These are phyloP conservation scores for Boleophthalmus pectinirostris DNA, from an alignment of 2,113 vertebrate species.

Conservation along the genomic window DNA sequence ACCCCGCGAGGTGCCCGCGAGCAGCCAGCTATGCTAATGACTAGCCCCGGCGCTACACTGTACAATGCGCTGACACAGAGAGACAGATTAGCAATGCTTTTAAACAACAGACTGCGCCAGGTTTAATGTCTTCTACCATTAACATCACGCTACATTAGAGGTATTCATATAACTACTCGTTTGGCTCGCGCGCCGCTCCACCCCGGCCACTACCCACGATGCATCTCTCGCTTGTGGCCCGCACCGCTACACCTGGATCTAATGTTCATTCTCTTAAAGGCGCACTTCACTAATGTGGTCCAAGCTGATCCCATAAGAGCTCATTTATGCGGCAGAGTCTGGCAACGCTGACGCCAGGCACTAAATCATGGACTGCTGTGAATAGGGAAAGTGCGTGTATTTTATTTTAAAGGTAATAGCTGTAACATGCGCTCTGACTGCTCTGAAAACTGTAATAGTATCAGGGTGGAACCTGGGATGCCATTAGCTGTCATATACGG, in stretches of 20 bases:
- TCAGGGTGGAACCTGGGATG: not conserved
- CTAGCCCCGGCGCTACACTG: conserved; percentile 20
- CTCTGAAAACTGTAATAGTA: not conserved
- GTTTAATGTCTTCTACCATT: conserved; percentile 69
- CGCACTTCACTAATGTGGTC: not conserved
- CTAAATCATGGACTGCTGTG: not conserved
- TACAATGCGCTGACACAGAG: conserved; percentile 64
- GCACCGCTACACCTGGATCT: not conserved
- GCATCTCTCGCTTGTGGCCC: not conserved
- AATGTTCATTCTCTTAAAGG: conserved; percentile 1
- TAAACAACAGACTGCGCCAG: conserved; percentile 58
- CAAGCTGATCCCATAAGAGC: not conserved
- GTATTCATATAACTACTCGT: conserved; percentile 53
- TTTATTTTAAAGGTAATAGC: not conserved
- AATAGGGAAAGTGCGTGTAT: not conserved
- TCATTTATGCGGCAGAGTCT: not conserved
- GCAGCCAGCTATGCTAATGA: conserved; percentile 53
- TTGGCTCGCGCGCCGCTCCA: conserved; percentile 57
- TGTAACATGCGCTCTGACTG: not conserved
- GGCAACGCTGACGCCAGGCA: not conserved
- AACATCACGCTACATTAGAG: conserved; percentile 67
- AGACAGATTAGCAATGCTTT: conserved; percentile 68
- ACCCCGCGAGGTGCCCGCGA: conserved; percentile 36
- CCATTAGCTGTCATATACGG: not conserved
- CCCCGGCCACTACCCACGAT: not conserved